A percentile compares a stretch with the other conserved stretches of the same genome.
phyloP scores from a whole-genome alignment of 2,113 vertebrate species.

The Athene cunicularia region DNA sequence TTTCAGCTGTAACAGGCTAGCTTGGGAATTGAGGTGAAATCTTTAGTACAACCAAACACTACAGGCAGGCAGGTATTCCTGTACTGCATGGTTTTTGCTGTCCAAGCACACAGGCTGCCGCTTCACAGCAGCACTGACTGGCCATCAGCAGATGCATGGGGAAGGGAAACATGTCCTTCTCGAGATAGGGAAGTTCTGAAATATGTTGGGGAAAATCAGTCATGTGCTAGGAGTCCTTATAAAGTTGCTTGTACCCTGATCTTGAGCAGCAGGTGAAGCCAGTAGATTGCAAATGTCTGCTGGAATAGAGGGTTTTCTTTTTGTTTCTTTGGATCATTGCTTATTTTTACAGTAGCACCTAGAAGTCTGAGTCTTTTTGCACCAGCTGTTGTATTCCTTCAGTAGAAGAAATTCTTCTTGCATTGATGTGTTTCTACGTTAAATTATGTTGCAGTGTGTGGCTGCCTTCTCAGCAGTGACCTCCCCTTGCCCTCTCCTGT shows the following conservation, averaged over 20 bases:
- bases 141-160: not conserved
- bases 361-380: not conserved
- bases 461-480: not conserved
- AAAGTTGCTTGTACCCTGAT: rapidly evolving
- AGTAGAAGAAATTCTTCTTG: not conserved
- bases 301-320: not conserved
- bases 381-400: not conserved
- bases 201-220: not conserved
- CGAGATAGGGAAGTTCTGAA: not conserved
- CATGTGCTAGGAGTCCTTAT: rapidly evolving
- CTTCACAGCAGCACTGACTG: rapidly evolving
- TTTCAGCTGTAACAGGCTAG: not conserved
- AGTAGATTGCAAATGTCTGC: not conserved
- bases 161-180: not conserved
- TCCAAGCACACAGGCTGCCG: not conserved
- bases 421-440: rapidly evolving
- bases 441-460: rapidly evolving
- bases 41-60: not conserved
- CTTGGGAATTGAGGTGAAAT: not conserved
- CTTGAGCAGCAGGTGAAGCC: not conserved
- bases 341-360: not conserved
- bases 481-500: not conserved
- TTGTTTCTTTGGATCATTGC: not conserved
- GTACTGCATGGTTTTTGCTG: not conserved
- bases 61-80: not conserved